Base-by-base conservation (phyloP, 2,797 vertebrate genomes). In the Xenops minutus region DNA sequence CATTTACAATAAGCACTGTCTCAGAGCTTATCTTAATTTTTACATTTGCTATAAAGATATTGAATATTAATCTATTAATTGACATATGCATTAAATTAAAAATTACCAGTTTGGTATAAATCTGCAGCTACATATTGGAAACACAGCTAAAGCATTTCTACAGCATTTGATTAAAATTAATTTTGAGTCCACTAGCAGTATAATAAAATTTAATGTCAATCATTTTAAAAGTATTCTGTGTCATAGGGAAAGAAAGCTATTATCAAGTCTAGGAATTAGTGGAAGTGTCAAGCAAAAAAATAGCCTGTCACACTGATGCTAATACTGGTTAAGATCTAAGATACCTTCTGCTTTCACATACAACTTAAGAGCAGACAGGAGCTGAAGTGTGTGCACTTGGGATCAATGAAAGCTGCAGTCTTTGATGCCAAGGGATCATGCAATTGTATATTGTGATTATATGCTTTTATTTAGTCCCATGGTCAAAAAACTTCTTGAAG, bases 201-300 rank as follows among this genome's bases (percentile, higher is more conserved):
- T 93, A 96, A 98, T 98, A 97, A 96, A 84, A 97, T 97, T 97
- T 95, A 95, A 54, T 92, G 97, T 97, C 98, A 97, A 97, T 98
- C 97, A 98, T 96, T 97, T 97, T 51, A 82, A 97, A 98, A 97
- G 36, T 77, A 73, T 91, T 97, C 71, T 84, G 36, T 96, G 92
- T 97, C 93, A 95, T 76, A 89, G 72, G 71, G 88, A 85, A 98
- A 91, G 92, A 96, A 97, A 97, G 94, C 90, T 94, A 94, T 97
- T 97, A 97, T 95, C 88, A 95, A 95, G 86, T 64, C 49, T 79
- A 94, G 95, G 88, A 97, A 97, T 97, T 97, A 97, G 91, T 3
- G 6, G 58, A 97, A 97, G 76, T 93, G 89, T 93, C 95, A 97
- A 91, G 80, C 62, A 93, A 96, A 97, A 97, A 96, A 94, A 94